phyloP scores from a whole-genome alignment of 2,797 vertebrate species.

The Megalops cyprinoides region DNA sequence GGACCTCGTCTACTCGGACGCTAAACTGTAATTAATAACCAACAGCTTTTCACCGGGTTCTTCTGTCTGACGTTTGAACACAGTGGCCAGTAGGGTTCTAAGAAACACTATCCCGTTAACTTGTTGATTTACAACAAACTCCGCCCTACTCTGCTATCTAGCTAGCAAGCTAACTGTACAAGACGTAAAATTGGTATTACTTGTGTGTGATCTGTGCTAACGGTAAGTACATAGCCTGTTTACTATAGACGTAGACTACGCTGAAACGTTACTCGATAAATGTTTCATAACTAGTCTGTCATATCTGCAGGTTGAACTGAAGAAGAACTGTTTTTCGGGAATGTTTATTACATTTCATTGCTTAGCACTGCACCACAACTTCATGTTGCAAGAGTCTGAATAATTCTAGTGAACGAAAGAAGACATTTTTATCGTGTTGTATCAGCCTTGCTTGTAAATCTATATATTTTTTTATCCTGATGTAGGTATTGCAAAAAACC shows the following conservation, averaged over 20 bases:
- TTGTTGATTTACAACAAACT: neutral
- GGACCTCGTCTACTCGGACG: too few relatives aligned
- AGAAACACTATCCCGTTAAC: neutral
- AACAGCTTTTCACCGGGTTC: too few relatives aligned
- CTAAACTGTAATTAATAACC: too few relatives aligned
- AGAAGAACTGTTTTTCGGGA: neutral
- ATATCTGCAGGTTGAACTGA: neutral
- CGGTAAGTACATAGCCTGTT: neutral
- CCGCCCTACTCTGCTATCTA: neutral
- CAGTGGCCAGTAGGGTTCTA: neutral
- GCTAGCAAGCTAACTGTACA: neutral
- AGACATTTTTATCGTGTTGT: neutral
- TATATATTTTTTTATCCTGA: too few relatives aligned
- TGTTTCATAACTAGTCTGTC: too few relatives aligned
- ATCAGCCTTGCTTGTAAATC: too few relatives aligned
- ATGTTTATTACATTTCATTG: neutral
- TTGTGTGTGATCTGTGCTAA: neutral
- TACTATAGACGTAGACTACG: neutral
- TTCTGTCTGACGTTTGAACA: neutral
- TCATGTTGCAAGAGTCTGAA: too few relatives aligned
- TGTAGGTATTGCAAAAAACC: too few relatives aligned
- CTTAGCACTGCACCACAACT: too few relatives aligned
- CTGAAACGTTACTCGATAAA: neutral
- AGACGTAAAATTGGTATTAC: neutral
- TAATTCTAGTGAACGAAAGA: neutral